These are phyloP conservation scores for Caenorhabditis virilis DNA, from an alignment of 2,888 invertebrate species.

Conservation along the genomic window DNA sequence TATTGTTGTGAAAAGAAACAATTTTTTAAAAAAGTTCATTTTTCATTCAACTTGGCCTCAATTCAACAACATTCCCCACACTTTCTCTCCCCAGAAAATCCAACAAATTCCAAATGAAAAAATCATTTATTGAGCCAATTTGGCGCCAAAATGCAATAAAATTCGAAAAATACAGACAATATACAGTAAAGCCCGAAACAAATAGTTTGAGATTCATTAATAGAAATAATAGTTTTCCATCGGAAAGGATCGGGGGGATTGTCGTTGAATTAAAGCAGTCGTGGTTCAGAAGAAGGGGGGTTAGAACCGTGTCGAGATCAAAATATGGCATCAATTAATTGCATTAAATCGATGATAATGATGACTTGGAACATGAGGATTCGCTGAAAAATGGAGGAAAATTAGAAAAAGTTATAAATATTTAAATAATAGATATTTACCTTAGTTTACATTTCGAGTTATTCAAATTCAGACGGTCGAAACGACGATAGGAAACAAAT, in stretches of 20 bases:
- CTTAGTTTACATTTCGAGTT: no score
- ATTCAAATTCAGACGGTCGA: no score
- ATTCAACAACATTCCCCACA: no score
- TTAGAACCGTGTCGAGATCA: not conserved
- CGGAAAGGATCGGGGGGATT: constrained; percentile 9
- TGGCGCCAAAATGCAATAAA: not conserved
- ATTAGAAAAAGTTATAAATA: no score
- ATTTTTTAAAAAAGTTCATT: no score
- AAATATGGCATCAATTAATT: not conserved
- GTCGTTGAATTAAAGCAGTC: constrained; percentile 28
- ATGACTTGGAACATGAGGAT: not conserved
- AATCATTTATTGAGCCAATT: constrained; percentile 5
- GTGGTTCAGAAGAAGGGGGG: not conserved
- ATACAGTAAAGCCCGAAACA: not conserved
- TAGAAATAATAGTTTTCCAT: no score
- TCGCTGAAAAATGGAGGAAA: constrained; percentile 2
- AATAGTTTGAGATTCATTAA: not conserved
- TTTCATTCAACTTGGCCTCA: no score
- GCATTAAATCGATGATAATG: not conserved
- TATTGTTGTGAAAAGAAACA: no score
- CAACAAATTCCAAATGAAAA: constrained; percentile 7
- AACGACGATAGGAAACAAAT: constrained; percentile 37
- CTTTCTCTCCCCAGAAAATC: no score
- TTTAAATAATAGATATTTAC: no score
- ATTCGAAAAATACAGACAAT: constrained; percentile 14